phyloP scores from a whole-genome alignment of 2,113 vertebrate genomes.

The Pteropus alecto region DNA sequence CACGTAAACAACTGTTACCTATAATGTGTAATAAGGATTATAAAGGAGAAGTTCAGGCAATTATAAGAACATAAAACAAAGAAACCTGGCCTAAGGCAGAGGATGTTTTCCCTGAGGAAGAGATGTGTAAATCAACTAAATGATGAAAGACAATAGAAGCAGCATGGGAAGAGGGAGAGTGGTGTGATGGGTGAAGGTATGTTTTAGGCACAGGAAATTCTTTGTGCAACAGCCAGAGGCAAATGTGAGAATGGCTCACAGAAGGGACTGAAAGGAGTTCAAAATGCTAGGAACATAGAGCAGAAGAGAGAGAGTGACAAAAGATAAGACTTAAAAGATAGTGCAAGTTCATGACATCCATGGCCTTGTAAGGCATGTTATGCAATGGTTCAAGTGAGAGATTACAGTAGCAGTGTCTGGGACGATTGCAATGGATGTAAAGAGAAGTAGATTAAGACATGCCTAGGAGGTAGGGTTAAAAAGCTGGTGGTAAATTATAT shows the following conservation, averaged over 20 bases:
- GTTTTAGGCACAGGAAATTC: neutral
- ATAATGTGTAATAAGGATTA: neutral
- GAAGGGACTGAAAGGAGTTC: neutral
- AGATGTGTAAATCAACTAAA: neutral
- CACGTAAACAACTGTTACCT: neutral
- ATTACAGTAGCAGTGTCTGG: neutral
- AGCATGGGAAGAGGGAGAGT: neutral
- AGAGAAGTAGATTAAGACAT: neutral
- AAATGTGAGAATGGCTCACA: neutral
- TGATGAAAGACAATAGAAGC: neutral
- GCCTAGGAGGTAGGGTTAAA: neutral
- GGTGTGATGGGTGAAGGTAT: neutral
- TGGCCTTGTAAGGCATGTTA: neutral
- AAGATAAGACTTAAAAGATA: neutral
- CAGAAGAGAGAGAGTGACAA: neutral
- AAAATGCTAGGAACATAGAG: neutral
- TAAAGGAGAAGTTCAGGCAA: neutral
- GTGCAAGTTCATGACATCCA: neutral
- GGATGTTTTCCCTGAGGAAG: neutral
- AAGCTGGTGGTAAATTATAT: neutral
- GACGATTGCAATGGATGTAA: neutral
- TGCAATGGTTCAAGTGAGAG: neutral
- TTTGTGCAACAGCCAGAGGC: neutral
- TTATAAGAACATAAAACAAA: neutral
- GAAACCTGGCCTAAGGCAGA: neutral